Evolutionary conservation across 2,113 vertebrate genomes (phyloP).

Genomic region (Campylomormyrus tamandua): DNA sequence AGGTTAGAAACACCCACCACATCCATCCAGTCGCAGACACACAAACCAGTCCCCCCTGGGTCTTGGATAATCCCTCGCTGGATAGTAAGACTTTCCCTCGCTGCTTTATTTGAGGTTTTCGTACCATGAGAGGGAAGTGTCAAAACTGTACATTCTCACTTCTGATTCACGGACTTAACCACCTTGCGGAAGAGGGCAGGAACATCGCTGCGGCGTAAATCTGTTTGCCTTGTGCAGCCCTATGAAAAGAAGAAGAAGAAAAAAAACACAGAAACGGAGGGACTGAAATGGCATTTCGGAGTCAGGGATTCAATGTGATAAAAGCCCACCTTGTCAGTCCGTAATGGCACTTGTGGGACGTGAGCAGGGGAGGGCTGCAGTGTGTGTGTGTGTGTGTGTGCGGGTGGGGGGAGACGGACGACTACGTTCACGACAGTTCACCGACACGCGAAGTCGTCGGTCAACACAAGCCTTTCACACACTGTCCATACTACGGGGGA

Average conservation of each 20-base stretch:
- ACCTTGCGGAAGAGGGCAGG: constrained; percentile 73
- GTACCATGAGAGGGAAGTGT: constrained; percentile 76
- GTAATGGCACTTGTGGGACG: constrained; percentile 48
- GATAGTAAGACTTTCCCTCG: constrained; percentile 54
- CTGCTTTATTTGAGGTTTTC: constrained; percentile 69
- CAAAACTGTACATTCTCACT: constrained; percentile 96
- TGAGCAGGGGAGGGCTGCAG: constrained; percentile 15
- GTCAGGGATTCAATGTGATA: constrained; percentile 78
- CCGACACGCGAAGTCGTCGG: not conserved
- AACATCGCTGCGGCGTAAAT: constrained; percentile 79
- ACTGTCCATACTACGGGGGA: not conserved
- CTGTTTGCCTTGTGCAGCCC: constrained; percentile 59
- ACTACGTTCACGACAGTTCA: constrained; percentile 29
- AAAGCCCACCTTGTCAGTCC: constrained; percentile 76
- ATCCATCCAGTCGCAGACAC: constrained; percentile 3
- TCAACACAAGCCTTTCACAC: not conserved
- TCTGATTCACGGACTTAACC: constrained; percentile 89
- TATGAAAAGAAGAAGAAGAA: not conserved
- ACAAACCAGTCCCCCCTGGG: constrained; percentile 22
- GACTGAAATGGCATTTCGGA: constrained; percentile 74
- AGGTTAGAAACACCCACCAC: not conserved
- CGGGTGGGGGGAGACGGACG: not conserved
- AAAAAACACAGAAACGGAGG: constrained; percentile 47
- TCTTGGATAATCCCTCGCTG: constrained; percentile 54
- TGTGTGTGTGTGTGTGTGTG: constrained; percentile 26